Percentiles rank a stretch among this genome's conserved stretches.
Conservation (phyloP, 92 coral and sea anemone genomes). For the Heliopora coerulea region DNA sequence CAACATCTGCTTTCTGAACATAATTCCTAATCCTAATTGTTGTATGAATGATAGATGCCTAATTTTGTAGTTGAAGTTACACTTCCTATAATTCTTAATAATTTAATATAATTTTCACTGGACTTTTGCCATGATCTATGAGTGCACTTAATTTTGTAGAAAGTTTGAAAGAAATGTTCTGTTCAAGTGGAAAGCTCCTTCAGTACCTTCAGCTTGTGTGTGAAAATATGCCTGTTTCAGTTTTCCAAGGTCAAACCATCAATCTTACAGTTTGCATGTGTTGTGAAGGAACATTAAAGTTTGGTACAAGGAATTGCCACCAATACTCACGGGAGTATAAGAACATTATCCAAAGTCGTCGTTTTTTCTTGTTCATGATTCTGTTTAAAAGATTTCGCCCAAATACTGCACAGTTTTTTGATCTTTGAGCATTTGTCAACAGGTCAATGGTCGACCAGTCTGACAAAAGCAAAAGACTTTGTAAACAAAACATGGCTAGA, state of each 20-base stretch:
- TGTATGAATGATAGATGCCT: too few relatives aligned
- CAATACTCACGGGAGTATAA: conserved; percentile 63
- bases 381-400: conserved; percentile 65
- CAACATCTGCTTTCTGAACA: too few relatives aligned
- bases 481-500: conserved; percentile 69
- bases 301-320: conserved; percentile 88
- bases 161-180: too few relatives aligned
- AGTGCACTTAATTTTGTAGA: too few relatives aligned
- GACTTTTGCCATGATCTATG: too few relatives aligned
- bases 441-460: conserved; percentile 93
- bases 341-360: conserved; percentile 67
- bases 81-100: too few relatives aligned
- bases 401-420: conserved; percentile 64
- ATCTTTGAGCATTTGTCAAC: conserved; percentile 69
- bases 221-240: too few relatives aligned
- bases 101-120: too few relatives aligned
- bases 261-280: conserved; percentile 33
- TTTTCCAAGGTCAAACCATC: conserved; percentile 26
- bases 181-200: too few relatives aligned
- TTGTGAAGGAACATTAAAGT: conserved; percentile 46
- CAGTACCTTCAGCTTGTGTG: too few relatives aligned
- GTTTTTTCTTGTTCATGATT: conserved; percentile 66
- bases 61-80: too few relatives aligned
- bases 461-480: conserved; percentile 68
- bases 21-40: too few relatives aligned